phyloP scores from a whole-genome alignment of 2,888 invertebrate genomes.

The Anthrax anthrax region DNA sequence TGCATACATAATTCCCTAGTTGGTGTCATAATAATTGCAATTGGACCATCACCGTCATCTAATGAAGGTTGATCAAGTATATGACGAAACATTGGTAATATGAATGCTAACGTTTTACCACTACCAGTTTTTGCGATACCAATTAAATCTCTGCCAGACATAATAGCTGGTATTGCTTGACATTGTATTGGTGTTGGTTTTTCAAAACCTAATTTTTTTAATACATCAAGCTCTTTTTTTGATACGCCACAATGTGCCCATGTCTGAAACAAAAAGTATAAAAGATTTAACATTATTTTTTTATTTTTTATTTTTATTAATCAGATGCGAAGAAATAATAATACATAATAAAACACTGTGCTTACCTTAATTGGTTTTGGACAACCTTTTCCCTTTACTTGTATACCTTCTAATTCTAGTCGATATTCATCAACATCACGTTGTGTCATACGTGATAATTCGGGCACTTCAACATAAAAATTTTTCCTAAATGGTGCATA shows the following conservation, averaged over 20 bases:
- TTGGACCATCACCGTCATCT: constrained; percentile 95
- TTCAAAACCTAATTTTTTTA: constrained; percentile 82
- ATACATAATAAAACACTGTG: background rate
- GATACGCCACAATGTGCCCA: constrained; percentile 99
- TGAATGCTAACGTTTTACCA: constrained; percentile 95
- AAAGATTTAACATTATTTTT: background rate
- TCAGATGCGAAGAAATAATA: background rate
- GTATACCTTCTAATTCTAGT: constrained; percentile 84
- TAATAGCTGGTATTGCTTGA: constrained; percentile 93
- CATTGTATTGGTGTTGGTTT: constrained; percentile 98
- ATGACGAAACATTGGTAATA: constrained; percentile 93
- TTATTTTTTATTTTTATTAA: background rate
- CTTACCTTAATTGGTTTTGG: constrained; percentile 75
- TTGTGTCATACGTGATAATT: constrained; percentile 79
- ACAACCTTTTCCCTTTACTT: constrained; percentile 91
- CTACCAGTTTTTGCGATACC: constrained; percentile 99
- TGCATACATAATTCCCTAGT: constrained; percentile 98
- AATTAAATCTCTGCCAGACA: constrained; percentile 93
- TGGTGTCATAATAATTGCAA: constrained; percentile 94
- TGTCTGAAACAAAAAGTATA: constrained; percentile 31
- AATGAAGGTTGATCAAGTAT: constrained; percentile 85
- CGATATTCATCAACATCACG: constrained; percentile 76
- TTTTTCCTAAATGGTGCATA: constrained; percentile 85
- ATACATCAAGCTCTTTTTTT: constrained; percentile 82
- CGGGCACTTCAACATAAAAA: constrained; percentile 96